Evolutionary conservation across 2,797 vertebrate species (phyloP).

Genomic region (Picus viridis): DNA sequence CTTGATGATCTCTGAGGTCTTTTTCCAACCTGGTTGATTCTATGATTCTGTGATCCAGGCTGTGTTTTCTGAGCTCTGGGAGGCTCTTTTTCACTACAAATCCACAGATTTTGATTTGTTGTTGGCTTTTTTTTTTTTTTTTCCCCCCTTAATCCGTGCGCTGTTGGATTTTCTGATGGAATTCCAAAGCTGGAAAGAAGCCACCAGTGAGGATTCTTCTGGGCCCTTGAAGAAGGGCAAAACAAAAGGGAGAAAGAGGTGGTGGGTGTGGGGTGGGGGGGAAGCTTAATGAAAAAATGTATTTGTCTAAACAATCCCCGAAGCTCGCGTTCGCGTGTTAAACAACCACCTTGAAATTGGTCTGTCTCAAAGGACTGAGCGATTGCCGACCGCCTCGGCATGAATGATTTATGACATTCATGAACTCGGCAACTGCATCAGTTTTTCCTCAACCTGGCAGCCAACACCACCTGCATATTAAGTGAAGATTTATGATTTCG

Average conservation of each 20-base stretch:
- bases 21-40: too few species aligned
- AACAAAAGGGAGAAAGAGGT: neutral
- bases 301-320: slow-evolving; percentile 77
- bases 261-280: neutral
- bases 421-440: slow-evolving; percentile 77
- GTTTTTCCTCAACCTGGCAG: slow-evolving; percentile 78
- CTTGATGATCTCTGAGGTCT: too few species aligned
- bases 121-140: too few species aligned
- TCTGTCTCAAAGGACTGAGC: slow-evolving; percentile 74
- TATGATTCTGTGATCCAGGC: neutral
- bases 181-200: slow-evolving; percentile 60
- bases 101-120: slow-evolving; percentile 47
- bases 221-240: neutral
- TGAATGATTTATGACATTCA: slow-evolving; percentile 82
- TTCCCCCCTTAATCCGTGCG: slow-evolving; percentile 18
- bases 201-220: neutral
- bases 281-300: slow-evolving; percentile 65
- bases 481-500: slow-evolving; percentile 81
- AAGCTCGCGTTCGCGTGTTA: slow-evolving; percentile 74
- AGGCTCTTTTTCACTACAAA: slow-evolving; percentile 57
- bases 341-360: slow-evolving; percentile 81
- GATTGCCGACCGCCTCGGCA: slow-evolving; percentile 73
- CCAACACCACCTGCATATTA: slow-evolving; percentile 78
- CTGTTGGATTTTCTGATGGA: slow-evolving; percentile 70
- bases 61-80: slow-evolving; percentile 65